A percentile compares a stretch with the other conserved stretches of the same genome.
Evolutionary conservation across 2,113 vertebrate species (phyloP).

Genomic region (Ascaphus truei): DNA sequence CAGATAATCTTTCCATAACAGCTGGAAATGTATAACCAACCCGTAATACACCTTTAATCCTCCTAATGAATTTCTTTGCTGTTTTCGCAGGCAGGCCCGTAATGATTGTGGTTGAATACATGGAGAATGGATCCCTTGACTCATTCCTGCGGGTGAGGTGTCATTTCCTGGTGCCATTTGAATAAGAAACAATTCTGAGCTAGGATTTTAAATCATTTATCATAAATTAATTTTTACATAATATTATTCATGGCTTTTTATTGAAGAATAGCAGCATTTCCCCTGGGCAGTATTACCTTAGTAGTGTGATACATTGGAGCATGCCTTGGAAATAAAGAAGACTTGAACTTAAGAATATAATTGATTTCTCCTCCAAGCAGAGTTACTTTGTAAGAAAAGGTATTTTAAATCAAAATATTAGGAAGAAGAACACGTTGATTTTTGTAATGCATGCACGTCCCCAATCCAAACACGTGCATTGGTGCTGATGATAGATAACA

Average conservation of each 20-base stretch:
- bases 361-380: slow-evolving; percentile 52
- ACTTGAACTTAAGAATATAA: slow-evolving; percentile 50
- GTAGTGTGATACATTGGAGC: slow-evolving; percentile 45
- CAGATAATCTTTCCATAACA: slow-evolving; percentile 46
- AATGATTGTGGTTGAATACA: slow-evolving; percentile 96
- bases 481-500: no score
- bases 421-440: slow-evolving; percentile 38
- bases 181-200: slow-evolving; percentile 54
- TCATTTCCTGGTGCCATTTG: slow-evolving; percentile 57
- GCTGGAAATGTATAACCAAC: slow-evolving; percentile 42
- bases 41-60: slow-evolving; percentile 37
- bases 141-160: slow-evolving; percentile 89
- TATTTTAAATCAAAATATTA: slow-evolving; percentile 39
- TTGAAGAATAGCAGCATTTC: slow-evolving; percentile 49
- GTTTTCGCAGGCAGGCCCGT: slow-evolving; percentile 84
- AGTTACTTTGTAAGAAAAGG: slow-evolving; percentile 42
- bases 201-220: slow-evolving; percentile 62
- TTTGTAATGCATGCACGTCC: no score
- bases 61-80: slow-evolving; percentile 52
- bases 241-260: slow-evolving; percentile 58
- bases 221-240: slow-evolving; percentile 61
- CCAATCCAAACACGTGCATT: no score
- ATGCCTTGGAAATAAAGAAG: slow-evolving; percentile 31
- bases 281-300: slow-evolving; percentile 44
- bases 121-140: slow-evolving; percentile 95